Evolutionary conservation across 2,113 vertebrate genomes (phyloP).

Genomic region (Epinephelus fuscoguttatus): DNA sequence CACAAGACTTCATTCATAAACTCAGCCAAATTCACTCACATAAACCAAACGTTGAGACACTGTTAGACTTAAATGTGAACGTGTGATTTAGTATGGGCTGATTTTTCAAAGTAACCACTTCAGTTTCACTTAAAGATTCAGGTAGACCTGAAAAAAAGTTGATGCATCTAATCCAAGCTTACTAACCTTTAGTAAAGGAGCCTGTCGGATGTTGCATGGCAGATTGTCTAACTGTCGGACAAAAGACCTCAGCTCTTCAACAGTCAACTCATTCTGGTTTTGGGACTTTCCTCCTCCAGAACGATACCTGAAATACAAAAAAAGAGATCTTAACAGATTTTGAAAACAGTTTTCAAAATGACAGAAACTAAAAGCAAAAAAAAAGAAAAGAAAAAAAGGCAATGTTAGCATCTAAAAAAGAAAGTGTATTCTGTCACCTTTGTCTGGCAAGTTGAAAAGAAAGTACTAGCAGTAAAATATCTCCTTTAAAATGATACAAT

Average conservation of each 20-base stretch:
- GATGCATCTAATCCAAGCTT: neutral
- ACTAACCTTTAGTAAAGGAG: constrained; percentile 91
- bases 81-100: neutral
- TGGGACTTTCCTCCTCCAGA: constrained; percentile 95
- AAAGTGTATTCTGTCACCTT: neutral
- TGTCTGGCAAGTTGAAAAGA: neutral
- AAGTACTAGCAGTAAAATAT: neutral
- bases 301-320: constrained; percentile 87
- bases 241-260: constrained; percentile 92
- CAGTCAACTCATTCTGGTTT: constrained; percentile 92
- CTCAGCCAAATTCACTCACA: neutral
- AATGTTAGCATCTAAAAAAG: neutral
- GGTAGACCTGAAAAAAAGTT: neutral
- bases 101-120: neutral
- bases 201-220: constrained; percentile 93
- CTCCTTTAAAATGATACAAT: neutral
- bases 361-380: neutral
- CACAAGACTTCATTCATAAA: neutral
- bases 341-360: neutral
- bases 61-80: neutral
- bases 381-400: neutral
- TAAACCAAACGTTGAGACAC: neutral
- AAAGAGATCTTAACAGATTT: neutral
- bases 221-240: constrained; percentile 92
- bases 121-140: neutral